phyloP scores from a whole-genome alignment of 2,797 vertebrate species.

The Liasis olivaceus region DNA sequence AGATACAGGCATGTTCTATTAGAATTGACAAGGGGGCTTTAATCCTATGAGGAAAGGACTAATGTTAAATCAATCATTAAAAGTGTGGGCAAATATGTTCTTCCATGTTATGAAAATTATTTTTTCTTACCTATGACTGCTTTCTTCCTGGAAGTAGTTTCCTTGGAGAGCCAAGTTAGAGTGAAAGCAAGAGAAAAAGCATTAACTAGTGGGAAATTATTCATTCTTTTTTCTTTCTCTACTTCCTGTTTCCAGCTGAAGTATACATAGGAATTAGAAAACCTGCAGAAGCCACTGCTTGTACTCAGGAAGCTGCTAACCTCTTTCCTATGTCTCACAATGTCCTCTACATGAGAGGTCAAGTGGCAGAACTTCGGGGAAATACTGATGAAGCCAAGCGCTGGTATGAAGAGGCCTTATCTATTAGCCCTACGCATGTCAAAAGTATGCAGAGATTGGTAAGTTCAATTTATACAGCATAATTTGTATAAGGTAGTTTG shows the following conservation, averaged over 20 bases:
- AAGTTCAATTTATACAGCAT: conserved; percentile 64
- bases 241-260: conserved; percentile 79
- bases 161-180: not conserved
- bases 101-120: not conserved
- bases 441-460: conserved; percentile 99
- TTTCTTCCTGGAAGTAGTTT: not conserved
- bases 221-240: conserved; percentile 28
- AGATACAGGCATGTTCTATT: not conserved
- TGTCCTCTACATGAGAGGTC: conserved; percentile 94
- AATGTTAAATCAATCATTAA: not conserved
- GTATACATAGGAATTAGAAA: conserved; percentile 96
- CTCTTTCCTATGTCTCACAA: conserved; percentile 97
- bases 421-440: conserved; percentile 97
- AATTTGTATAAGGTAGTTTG: not conserved
- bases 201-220: not conserved
- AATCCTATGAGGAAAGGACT: not conserved
- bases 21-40: not conserved
- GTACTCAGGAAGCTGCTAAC: conserved; percentile 96
- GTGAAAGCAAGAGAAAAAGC: not conserved
- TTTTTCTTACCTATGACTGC: not conserved
- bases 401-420: conserved; percentile 98
- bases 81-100: not conserved
- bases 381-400: conserved; percentile 92
- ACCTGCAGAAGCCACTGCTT: conserved; percentile 91
- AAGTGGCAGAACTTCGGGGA: conserved; percentile 93